A percentile compares a stretch with the other conserved stretches of the same genome.
Conservation (phyloP, 2,797 vertebrate species). For the Mus spretus region DNA sequence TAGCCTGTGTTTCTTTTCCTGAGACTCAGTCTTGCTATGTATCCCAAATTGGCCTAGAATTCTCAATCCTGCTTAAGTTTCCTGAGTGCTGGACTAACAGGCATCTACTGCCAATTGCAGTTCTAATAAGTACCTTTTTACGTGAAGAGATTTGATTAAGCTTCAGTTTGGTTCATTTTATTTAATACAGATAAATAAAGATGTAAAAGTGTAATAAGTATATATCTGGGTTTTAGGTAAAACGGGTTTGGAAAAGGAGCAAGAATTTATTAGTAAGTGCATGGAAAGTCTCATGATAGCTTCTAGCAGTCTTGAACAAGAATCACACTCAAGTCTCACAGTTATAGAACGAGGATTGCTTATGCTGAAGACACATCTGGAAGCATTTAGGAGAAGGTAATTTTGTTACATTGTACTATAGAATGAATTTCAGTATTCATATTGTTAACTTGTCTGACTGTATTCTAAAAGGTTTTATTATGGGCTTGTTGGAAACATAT, state of each 20-base stretch:
- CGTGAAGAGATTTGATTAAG: slow-evolving; percentile 23
- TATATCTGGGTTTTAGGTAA: slow-evolving; percentile 91
- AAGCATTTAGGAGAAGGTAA: slow-evolving; percentile 98
- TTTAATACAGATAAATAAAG: slow-evolving; percentile 38
- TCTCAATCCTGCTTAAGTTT: neutral
- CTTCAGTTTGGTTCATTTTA: slow-evolving; percentile 30
- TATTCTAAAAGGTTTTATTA: slow-evolving; percentile 53
- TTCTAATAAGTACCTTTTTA: slow-evolving; percentile 7
- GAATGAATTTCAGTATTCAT: slow-evolving; percentile 54
- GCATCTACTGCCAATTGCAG: too few relatives aligned
- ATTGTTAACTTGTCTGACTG: slow-evolving; percentile 53
- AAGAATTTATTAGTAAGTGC: slow-evolving; percentile 99
- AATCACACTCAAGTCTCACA: slow-evolving; percentile 96
- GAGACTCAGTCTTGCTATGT: neutral
- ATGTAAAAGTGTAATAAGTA: slow-evolving; percentile 48
- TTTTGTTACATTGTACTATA: neutral
- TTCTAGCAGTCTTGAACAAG: slow-evolving; percentile 96
- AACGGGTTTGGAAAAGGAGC: slow-evolving; percentile 98
- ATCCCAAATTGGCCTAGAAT: neutral
- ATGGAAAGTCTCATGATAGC: slow-evolving; percentile 99
- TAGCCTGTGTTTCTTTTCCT: neutral
- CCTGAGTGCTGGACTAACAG: neutral
- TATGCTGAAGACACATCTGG: slow-evolving; percentile 99
- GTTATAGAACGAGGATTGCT: slow-evolving; percentile 98
- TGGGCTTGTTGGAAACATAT: slow-evolving; percentile 56